phyloP scores from a whole-genome alignment of 2,888 invertebrate genomes.

The Nesidiocoris tenuis region DNA sequence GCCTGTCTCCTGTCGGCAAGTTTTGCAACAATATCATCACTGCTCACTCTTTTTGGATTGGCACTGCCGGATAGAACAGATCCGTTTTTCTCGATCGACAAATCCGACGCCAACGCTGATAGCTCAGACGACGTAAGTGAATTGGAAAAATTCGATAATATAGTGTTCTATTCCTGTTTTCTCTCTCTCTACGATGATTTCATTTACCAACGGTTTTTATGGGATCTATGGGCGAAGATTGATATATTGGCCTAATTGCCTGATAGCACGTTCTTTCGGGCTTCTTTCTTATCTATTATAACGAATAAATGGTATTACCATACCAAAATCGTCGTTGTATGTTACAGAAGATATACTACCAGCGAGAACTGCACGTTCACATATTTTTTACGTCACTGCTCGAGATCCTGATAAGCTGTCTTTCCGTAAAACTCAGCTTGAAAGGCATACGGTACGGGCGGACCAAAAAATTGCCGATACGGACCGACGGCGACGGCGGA shows the following conservation, averaged over 20 bases:
- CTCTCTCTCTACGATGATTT: too few relatives aligned
- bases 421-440: slow-evolving; percentile 34
- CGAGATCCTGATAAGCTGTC: slow-evolving; percentile 27
- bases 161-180: too few relatives aligned
- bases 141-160: too few relatives aligned
- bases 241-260: too few relatives aligned
- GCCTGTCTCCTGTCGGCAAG: slow-evolving; percentile 32
- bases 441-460: slow-evolving; percentile 36
- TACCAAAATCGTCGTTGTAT: too few relatives aligned
- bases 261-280: too few relatives aligned
- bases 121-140: slow-evolving; percentile 3
- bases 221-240: too few relatives aligned
- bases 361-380: slow-evolving; percentile 39
- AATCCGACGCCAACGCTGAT: not conserved
- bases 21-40: slow-evolving; percentile 1
- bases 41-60: slow-evolving; percentile 22
- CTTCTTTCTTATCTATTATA: too few relatives aligned
- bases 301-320: too few relatives aligned
- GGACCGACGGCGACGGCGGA: slow-evolving; percentile 41
- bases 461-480: slow-evolving; percentile 5
- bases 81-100: not conserved
- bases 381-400: slow-evolving; percentile 36
- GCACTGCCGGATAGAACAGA: slow-evolving; percentile 5
- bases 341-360: slow-evolving; percentile 11
- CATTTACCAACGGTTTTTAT: too few relatives aligned